Base-by-base conservation (phyloP, 1,140 invertebrate genomes). In the Drosophila baimaii region DNA sequence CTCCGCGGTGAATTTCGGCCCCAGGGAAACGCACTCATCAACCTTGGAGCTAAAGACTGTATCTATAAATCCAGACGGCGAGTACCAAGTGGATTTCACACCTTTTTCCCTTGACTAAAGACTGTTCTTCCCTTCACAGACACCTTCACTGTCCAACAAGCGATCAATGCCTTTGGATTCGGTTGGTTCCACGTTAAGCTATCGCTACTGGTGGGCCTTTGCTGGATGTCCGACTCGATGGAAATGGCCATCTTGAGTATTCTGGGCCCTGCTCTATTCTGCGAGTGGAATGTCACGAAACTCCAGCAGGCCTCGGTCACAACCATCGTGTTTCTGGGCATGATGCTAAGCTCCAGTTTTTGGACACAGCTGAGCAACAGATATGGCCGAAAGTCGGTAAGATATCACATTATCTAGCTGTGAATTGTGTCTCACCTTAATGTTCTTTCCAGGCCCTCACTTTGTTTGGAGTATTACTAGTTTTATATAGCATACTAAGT, bases 171-270 rank as follows among this genome's bases (percentile, higher is more conserved):
- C 2, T 94, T 99, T 64, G 98, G 98, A 7, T 99, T 99, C 94
- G 98, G 98, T 21, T 97, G 96, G 93, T 99, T 99, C 92, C 98
- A 99, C 95, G 95, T 98, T 0, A 98, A 98, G 89, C 90, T 97
- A 19, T 97, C 96, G 1, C 93, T 97, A 17, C 96, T 96, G 81
- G 97, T 97, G 33, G 97, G 97, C 1, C 92, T 98, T 5, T 97
- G 97, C 90, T 97, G 98, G 98, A 99, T 98, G 98, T 97, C 98
- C 29, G 98, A 99, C 92, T 98, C 97, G 41, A 99, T 99, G 98
- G 98, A 99, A 93, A 99, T 99, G 96, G 99, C 98, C 91, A 98
- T 99, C 88, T 93, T 99, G 8, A 97, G 97, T 79, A 98, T 99
- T 76, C 92, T 99, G 15, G 97, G 97, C 47, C 98, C 98, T 47